Evolutionary conservation across 2,797 vertebrate species (phyloP).

Genomic region (Phataginus tetradactyla): DNA sequence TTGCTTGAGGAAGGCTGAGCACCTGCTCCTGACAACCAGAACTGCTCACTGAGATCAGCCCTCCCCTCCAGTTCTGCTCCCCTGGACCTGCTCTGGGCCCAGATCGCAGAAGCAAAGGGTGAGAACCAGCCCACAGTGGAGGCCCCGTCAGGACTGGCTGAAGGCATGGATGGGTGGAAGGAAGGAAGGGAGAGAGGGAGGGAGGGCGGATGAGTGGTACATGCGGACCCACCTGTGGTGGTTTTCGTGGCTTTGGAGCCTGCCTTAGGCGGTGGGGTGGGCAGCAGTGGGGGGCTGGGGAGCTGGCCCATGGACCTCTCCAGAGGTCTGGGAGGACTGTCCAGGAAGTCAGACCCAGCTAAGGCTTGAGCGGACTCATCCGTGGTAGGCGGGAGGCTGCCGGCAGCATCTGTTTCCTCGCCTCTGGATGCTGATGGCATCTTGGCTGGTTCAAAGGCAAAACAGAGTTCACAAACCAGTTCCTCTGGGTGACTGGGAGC

Average conservation of each 20-base stretch:
- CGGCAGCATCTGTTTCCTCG: slow-evolving; percentile 79
- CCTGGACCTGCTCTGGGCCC: too few relatives aligned
- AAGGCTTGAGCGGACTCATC: slow-evolving; percentile 88
- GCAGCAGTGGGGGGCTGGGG: slow-evolving; percentile 86
- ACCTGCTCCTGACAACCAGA: not conserved
- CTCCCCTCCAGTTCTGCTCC: not conserved
- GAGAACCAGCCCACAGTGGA: not conserved
- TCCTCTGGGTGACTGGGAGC: fast-evolving
- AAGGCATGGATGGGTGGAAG: fast-evolving
- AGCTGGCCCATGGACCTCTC: slow-evolving; percentile 85
- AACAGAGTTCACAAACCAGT: slow-evolving; percentile 62
- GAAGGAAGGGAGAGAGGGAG: too few relatives aligned
- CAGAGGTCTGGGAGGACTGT: slow-evolving; percentile 83
- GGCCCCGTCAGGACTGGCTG: fast-evolving
- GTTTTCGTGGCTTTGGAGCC: slow-evolving; percentile 84
- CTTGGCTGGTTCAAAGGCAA: slow-evolving; percentile 83
- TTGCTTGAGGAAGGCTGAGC: not conserved
- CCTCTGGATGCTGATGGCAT: slow-evolving; percentile 79
- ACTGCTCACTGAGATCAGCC: too few relatives aligned
- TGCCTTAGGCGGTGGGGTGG: slow-evolving; percentile 86
- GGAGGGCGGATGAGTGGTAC: fast-evolving
- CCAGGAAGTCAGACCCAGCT: slow-evolving; percentile 84
- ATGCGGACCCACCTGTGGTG: slow-evolving; percentile 83
- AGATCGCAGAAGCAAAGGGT: not conserved
- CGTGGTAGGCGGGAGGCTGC: slow-evolving; percentile 69